Base-by-base conservation (phyloP, 2,888 invertebrate genomes). In the Muscina levida region DNA sequence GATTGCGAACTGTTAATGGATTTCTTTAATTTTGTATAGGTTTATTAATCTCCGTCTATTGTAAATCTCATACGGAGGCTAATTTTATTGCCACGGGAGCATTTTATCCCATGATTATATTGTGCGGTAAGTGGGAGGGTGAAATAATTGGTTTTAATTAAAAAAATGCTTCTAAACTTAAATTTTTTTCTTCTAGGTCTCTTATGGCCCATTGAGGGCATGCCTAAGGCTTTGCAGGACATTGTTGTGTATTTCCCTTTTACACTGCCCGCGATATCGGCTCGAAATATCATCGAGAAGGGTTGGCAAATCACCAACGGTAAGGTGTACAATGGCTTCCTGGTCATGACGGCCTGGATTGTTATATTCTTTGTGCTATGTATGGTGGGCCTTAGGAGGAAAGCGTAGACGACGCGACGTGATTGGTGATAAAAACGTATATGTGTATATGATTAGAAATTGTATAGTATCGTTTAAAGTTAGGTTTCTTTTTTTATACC, bases 61-160 rank as follows among this genome's bases (percentile, higher is more conserved):
- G 96, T 86, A 92, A 93, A 22, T 94, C 95, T 37, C 96, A 97
- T 85, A 94, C 94, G 0, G 92, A 95, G 85, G 95, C 97, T 0
- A 96, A 97, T 91, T 97, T 96, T 88, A 92, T 95, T 11, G 93
- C 97, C 0, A 94, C 97, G 0, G 97, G 97, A 13, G 95, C 95
- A 82, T 97, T 97, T 87, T 97, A 97, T 87, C 97, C 97, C 0
- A 94, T 97, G 92, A 93, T 97, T 82, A 91, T 98, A 82, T 91
- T 97, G 5, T 96, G 96, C 88, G 97, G 97, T 97, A 89, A 91
- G 93, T 91, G 26, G 13, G n/a, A 5, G 44, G 39, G 10, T 0
- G 3, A 22, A 59, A 51, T 22, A 5, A 3, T 22, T 53, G 13
- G 22, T 53, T 53, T 53, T 22, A 11, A 4, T 15, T 72, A 31